Evolutionary conservation across 2,888 invertebrate genomes (phyloP).

Genomic region (Microdon myrmicae): DNA sequence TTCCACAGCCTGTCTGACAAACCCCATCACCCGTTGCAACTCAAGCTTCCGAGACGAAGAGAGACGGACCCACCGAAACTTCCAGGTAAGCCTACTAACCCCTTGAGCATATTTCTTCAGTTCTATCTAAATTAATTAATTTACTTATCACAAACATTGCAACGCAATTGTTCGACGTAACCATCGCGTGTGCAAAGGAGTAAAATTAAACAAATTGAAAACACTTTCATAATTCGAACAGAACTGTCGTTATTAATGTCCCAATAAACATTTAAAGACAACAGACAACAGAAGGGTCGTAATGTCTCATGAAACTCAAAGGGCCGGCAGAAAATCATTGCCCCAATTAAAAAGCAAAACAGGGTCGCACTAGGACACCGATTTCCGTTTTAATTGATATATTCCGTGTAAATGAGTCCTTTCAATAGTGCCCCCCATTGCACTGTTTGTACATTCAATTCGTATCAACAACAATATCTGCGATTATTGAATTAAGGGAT

Average conservation of each 20-base stretch:
- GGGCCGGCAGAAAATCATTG: constrained; percentile 55
- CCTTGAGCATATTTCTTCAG: too few species aligned
- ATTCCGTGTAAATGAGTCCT: constrained; percentile 37
- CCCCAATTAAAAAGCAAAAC: constrained; percentile 59
- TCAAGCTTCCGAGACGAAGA: constrained; percentile 61
- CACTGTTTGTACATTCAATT: not conserved
- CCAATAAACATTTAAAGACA: constrained; percentile 45
- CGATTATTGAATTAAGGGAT: constrained; percentile 42
- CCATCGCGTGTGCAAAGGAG: constrained; percentile 33
- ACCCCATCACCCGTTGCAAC: constrained; percentile 58
- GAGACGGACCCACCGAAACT: constrained; percentile 62
- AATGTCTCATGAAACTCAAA: constrained; percentile 14
- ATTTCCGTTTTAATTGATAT: constrained; percentile 45
- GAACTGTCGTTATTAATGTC: constrained; percentile 45
- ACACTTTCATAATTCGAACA: constrained; percentile 43
- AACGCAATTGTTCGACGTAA: constrained; percentile 19
- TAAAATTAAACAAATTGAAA: constrained; percentile 51
- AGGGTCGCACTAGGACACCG: constrained; percentile 61
- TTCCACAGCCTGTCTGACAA: constrained; percentile 60
- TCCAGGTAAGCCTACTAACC: constrained; percentile 61
- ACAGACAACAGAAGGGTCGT: not conserved
- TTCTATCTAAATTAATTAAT: constrained; percentile 30
- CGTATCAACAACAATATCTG: not conserved
- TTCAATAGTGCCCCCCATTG: constrained; percentile 13
- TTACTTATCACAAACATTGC: constrained; percentile 35